phyloP scores from a whole-genome alignment of 2,797 vertebrate species.

The Malurus leucopterus region DNA sequence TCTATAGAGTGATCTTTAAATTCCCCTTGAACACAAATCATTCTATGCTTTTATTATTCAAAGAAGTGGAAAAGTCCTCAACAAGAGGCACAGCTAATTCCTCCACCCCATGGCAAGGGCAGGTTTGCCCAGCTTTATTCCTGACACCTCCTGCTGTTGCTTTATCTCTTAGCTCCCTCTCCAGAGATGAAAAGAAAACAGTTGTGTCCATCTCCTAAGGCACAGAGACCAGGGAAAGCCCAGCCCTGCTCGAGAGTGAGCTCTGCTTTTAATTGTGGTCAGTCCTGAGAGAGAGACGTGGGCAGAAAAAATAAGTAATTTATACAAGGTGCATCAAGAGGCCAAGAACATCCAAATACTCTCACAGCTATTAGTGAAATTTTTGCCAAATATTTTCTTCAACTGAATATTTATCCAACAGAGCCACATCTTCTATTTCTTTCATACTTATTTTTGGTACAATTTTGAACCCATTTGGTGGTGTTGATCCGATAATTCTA shows the following conservation, averaged over 20 bases:
- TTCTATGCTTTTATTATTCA: neutral
- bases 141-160: neutral
- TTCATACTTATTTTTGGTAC: neutral
- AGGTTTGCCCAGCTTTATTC: accelerated
- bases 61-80: neutral
- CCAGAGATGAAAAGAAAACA: neutral
- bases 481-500: neutral
- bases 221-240: neutral
- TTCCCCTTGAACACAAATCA: neutral
- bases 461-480: neutral
- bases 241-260: neutral
- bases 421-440: neutral
- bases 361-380: neutral
- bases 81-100: neutral
- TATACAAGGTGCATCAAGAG: neutral
- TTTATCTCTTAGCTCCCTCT: neutral
- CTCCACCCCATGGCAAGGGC: neutral
- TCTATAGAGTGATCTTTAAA: neutral
- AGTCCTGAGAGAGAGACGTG: accelerated
- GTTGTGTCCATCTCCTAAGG: neutral
- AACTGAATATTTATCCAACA: neutral
- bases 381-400: neutral
- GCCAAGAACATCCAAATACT: neutral
- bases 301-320: neutral
- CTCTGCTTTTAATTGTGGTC: neutral